Evolutionary conservation across 1,140 invertebrate species (phyloP), one percentile per base, ranked within the genome.

Genomic region (Calosoma granatense): DNA sequence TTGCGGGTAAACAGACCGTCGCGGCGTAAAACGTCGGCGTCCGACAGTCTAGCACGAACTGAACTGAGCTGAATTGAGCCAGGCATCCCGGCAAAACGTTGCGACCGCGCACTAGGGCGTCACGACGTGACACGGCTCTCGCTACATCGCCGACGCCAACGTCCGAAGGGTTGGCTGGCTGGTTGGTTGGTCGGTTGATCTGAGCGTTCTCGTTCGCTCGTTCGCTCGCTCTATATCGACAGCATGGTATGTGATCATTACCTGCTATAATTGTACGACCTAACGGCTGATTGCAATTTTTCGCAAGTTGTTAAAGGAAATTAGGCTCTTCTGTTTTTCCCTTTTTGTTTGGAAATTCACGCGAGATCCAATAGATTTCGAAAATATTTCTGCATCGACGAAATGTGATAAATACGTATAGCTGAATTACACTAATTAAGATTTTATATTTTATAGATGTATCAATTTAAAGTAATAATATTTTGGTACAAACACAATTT

Each of bases 31-130:
- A n/a, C 9, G 3, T 4, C 41, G 41, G 17, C 15, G 41, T 17
- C 41, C 41, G 15, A 9, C 9, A 9, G 41, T 12, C 41, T 47
- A 17, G 9, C 41, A 47, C 17, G 15, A 47, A 47, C 41, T 47
- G 41, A 47, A 47, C 41, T 47, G 41, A 47, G 41, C 41, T 47
- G 41, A 47, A 47, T 47, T 47, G 41, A 47, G 41, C 41, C 17
- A n/a, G 41, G 41, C 15, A 47, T 47, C 41, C 41, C 41, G 41
- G 41, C 41, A 47, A 47, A 47, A 47, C 15, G 41, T 12, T 17
- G 41, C 41, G 41, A 12, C 41, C 41, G 41, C 41, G 41, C 41
- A 47, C 41, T 47, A 4, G 26, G 41, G 15, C 41, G 6, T 11
- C 41, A 3, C 17, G 41, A 4, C 41, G 41, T 47, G 41, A 6